Evolutionary conservation across 2,888 invertebrate genomes (phyloP).

Genomic region (Phlogophora meticulosa): DNA sequence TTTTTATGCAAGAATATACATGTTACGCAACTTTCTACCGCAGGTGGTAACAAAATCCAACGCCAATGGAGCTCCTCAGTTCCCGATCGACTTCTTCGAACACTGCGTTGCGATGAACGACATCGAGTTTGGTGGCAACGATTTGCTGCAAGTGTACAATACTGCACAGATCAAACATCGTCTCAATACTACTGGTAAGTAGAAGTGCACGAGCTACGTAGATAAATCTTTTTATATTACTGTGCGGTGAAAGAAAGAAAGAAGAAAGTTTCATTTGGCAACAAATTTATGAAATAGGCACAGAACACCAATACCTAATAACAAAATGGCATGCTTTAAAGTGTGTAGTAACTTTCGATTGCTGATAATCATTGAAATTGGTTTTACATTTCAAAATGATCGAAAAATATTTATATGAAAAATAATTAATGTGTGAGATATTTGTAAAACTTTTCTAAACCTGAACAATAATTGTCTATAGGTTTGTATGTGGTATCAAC

Average conservation of each 20-base stretch:
- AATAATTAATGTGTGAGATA: no score
- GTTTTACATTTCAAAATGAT: no score
- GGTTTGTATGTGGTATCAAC: constrained; percentile 98
- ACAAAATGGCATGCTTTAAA: no score
- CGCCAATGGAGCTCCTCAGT: constrained; percentile 93
- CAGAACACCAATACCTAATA: no score
- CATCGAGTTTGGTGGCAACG: constrained; percentile 98
- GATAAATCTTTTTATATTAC: neutral
- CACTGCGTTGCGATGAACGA: constrained; percentile 98
- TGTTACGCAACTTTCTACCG: neutral
- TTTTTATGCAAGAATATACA: no score
- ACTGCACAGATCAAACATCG: constrained; percentile 98
- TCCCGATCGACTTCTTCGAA: constrained; percentile 99
- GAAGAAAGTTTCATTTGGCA: no score
- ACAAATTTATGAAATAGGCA: no score
- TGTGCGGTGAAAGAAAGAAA: neutral
- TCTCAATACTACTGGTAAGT: constrained; percentile 92
- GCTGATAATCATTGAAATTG: no score
- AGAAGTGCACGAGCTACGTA: neutral
- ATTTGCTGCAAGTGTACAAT: constrained; percentile 98
- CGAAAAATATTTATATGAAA: no score
- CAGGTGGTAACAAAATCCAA: constrained; percentile 85
- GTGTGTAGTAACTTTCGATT: no score
- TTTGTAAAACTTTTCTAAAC: no score
- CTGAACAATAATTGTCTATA: constrained; percentile 63